Evolutionary conservation across 2,888 invertebrate genomes (phyloP).

Genomic region (Scaptomyza cyrtandrae): DNA sequence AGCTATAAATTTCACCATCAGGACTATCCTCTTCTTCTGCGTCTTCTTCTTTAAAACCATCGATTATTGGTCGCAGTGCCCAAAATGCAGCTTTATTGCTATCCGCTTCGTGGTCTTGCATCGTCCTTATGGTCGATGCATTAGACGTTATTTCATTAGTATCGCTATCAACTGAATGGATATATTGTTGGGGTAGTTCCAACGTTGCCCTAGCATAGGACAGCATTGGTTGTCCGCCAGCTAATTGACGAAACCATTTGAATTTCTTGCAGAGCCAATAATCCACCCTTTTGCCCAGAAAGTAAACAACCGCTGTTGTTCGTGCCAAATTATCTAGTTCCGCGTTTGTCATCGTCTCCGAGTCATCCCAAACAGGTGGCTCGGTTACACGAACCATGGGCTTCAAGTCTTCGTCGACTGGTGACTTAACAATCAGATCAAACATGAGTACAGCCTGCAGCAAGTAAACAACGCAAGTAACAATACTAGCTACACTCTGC

Average conservation of each 20-base stretch:
- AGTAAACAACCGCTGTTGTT: slow-evolving; percentile 29
- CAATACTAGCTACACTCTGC: slow-evolving; percentile 56
- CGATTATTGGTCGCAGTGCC: not conserved
- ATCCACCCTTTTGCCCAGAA: slow-evolving; percentile 32
- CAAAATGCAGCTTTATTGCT: not conserved
- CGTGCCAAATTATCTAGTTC: slow-evolving; percentile 30
- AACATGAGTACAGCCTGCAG: slow-evolving; percentile 40
- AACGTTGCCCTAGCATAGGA: not conserved
- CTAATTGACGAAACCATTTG: slow-evolving; percentile 37
- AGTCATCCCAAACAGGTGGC: slow-evolving; percentile 18
- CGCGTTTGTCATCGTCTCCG: slow-evolving; percentile 8
- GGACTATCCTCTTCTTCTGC: not conserved
- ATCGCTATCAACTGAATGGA: not conserved
- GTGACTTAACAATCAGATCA: slow-evolving; percentile 34
- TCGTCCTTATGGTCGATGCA: not conserved
- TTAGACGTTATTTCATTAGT: not conserved
- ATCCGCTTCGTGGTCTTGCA: too few species aligned
- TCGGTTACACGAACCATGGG: slow-evolving; percentile 10
- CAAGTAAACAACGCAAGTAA: slow-evolving; percentile 45
- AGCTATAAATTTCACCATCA: not conserved
- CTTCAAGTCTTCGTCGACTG: slow-evolving; percentile 7
- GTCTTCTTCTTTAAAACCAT: not conserved
- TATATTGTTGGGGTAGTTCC: not conserved
- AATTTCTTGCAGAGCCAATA: slow-evolving; percentile 35
- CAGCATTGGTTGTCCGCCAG: slow-evolving; percentile 24